A percentile compares a stretch with the other conserved stretches of the same genome.
Evolutionary conservation across 2,888 invertebrate genomes (phyloP).

Genomic region (Vanessa cardui): DNA sequence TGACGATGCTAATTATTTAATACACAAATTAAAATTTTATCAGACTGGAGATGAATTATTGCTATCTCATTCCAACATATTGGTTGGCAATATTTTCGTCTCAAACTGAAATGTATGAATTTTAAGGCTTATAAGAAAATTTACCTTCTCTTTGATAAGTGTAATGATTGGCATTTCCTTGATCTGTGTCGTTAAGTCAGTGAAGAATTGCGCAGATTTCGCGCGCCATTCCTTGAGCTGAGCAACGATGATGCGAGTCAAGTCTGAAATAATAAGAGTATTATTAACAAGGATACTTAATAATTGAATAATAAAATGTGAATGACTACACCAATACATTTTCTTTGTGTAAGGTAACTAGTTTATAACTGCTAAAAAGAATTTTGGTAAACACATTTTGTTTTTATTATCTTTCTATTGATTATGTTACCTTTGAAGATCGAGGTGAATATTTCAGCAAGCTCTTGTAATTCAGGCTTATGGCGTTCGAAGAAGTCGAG

Average conservation of each 20-base stretch:
- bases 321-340: too few relatives aligned
- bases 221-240: constrained; percentile 71
- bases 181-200: constrained; percentile 63
- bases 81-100: too few relatives aligned
- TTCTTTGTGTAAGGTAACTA: too few relatives aligned
- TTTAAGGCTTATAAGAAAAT: neutral
- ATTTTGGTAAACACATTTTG: neutral
- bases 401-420: neutral
- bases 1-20: too few relatives aligned
- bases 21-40: too few relatives aligned
- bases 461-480: constrained; percentile 85
- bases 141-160: constrained; percentile 69
- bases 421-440: constrained; percentile 72
- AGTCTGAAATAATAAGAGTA: constrained; percentile 51
- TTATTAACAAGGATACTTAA: neutral
- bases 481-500: constrained; percentile 84
- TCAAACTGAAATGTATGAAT: too few relatives aligned
- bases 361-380: neutral
- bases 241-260: constrained; percentile 68
- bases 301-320: neutral
- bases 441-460: constrained; percentile 78
- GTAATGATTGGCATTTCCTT: constrained; percentile 69
- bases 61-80: too few relatives aligned
- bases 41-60: too few relatives aligned
- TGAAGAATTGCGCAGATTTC: constrained; percentile 55